Percentiles rank a stretch among this genome's conserved stretches.
Evolutionary conservation across 2,888 invertebrate genomes (phyloP).

Genomic region (Eustalomyia histrio): DNA sequence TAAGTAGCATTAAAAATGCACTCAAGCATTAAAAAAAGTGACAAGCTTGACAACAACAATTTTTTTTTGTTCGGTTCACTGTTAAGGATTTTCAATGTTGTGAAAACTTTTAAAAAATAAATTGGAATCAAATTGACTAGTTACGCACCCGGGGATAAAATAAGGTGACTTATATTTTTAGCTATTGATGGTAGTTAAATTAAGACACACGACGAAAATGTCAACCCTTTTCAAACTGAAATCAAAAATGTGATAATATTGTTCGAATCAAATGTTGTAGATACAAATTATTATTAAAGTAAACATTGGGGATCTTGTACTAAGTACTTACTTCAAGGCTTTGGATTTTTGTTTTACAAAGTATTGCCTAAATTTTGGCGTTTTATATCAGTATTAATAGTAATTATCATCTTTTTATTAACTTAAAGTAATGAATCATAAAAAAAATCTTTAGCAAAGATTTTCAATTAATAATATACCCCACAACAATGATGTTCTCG

Average conservation of each 20-base stretch:
- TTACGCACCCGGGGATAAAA: background rate
- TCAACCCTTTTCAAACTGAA: slow-evolving; percentile 64
- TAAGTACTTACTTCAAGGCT: background rate
- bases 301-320: background rate
- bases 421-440: too few relatives aligned
- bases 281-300: background rate
- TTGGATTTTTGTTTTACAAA: too few relatives aligned
- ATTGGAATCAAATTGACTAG: slow-evolving; percentile 64
- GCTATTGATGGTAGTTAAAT: background rate
- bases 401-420: too few relatives aligned
- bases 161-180: slow-evolving; percentile 27
- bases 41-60: slow-evolving; percentile 66
- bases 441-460: too few relatives aligned
- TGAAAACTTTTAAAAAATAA: slow-evolving; percentile 48
- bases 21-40: slow-evolving; percentile 62
- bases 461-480: too few relatives aligned
- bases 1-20: slow-evolving; percentile 62
- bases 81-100: slow-evolving; percentile 37
- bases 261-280: background rate
- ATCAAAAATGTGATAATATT: slow-evolving; percentile 36
- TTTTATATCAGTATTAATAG: too few relatives aligned
- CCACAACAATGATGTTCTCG: too few relatives aligned
- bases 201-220: slow-evolving; percentile 28
- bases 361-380: too few relatives aligned
- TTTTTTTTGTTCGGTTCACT: slow-evolving; percentile 18